Percentiles rank a stretch among this genome's conserved stretches.
Evolutionary conservation across 2,888 invertebrate species (phyloP).

Genomic region (Cancer borealis): DNA sequence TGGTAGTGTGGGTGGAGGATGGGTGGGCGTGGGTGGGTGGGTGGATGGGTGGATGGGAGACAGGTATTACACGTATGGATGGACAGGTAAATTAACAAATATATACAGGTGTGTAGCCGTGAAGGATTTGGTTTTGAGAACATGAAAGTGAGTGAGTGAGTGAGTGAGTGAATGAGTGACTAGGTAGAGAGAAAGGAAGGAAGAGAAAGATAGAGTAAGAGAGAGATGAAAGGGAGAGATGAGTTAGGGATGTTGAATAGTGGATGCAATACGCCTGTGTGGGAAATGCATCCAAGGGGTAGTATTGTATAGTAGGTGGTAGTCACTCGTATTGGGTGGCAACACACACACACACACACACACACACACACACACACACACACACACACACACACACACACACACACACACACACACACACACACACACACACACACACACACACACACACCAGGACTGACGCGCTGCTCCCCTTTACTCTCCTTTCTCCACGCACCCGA

Average conservation of each 20-base stretch:
- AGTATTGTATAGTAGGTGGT: background rate
- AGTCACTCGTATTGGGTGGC: background rate
- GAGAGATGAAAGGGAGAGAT: background rate
- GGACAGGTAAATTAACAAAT: background rate
- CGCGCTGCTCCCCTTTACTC: background rate
- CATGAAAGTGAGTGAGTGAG: too few relatives aligned
- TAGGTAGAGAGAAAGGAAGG: background rate
- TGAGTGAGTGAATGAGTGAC: too few relatives aligned
- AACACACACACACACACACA: conserved; percentile 11
- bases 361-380: conserved; percentile 31
- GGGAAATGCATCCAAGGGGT: background rate
- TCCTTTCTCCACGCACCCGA: background rate
- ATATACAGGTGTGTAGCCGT: too few relatives aligned
- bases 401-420: conserved; percentile 43
- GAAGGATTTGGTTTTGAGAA: too few relatives aligned
- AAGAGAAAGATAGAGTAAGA: too few relatives aligned
- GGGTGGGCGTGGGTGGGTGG: background rate
- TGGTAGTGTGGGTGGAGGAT: background rate
- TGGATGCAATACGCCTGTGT: background rate
- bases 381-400: conserved; percentile 44
- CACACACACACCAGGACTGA: conserved; percentile 22
- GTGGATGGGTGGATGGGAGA: background rate
- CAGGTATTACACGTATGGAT: background rate
- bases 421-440: conserved; percentile 52
- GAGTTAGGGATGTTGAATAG: background rate